Percentiles rank a stretch among this genome's conserved stretches.
phyloP scores from a whole-genome alignment of 2,113 vertebrate genomes.

The Asarcornis scutulata region DNA sequence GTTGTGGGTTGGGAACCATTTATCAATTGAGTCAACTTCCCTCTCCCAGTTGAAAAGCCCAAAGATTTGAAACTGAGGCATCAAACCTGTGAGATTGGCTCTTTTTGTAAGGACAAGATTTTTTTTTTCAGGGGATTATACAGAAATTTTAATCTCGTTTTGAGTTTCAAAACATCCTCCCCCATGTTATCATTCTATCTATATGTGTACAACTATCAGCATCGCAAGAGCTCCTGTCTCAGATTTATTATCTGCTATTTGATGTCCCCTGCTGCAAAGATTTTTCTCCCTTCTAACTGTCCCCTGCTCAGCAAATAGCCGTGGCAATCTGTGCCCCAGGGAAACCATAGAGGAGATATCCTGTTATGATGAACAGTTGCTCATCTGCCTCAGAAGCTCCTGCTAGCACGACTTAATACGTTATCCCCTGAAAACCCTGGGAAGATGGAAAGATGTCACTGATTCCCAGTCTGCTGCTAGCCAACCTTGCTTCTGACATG shows the following conservation, averaged over 20 bases:
- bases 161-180: not conserved
- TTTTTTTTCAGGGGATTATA: not conserved
- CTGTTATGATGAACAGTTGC: not conserved
- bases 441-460: not conserved
- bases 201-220: not conserved
- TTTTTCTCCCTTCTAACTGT: not conserved
- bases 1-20: not conserved
- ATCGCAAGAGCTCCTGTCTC: not conserved
- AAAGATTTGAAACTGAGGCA: not conserved
- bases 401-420: not conserved
- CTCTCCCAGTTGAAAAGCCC: not conserved
- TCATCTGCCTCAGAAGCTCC: not conserved
- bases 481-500: not conserved
- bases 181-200: not conserved
- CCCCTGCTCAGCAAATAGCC: not conserved
- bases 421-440: not conserved
- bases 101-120: not conserved
- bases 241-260: not conserved
- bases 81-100: not conserved
- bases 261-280: not conserved
- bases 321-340: not conserved
- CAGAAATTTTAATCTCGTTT: not conserved
- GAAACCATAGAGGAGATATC: not conserved
- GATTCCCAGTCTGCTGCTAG: not conserved
- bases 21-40: not conserved